phyloP scores from a whole-genome alignment of 1,140 invertebrate genomes.

The Zaprionus vittiger region DNA sequence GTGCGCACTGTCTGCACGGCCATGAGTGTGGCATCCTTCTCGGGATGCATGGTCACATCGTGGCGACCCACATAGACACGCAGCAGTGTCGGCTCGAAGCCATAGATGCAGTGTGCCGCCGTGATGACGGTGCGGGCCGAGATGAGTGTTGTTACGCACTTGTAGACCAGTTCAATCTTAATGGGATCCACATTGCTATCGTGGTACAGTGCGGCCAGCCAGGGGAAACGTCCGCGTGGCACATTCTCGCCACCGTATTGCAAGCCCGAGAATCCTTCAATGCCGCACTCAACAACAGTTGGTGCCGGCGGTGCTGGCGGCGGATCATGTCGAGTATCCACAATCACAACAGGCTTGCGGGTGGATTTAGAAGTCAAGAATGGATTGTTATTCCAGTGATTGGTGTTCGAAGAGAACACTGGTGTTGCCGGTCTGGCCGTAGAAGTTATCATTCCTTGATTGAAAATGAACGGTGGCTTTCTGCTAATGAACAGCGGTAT shows the following conservation, averaged over 20 bases:
- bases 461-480: not conserved
- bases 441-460: not conserved
- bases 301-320: not conserved
- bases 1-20: slow-evolving; percentile 45
- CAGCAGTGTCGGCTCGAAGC: slow-evolving; percentile 22
- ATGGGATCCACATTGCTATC: slow-evolving; percentile 42
- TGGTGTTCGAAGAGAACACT: not conserved
- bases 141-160: slow-evolving; percentile 62
- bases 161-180: slow-evolving; percentile 42
- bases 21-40: slow-evolving; percentile 43
- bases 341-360: not conserved
- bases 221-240: slow-evolving; percentile 88
- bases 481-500: not conserved
- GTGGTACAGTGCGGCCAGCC: slow-evolving; percentile 87
- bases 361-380: slow-evolving; percentile 17
- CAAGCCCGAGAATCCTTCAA: slow-evolving; percentile 50
- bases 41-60: slow-evolving; percentile 58
- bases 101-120: slow-evolving; percentile 72
- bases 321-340: not conserved
- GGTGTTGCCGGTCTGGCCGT: no score
- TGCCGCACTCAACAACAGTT: slow-evolving; percentile 47
- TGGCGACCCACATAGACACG: slow-evolving; percentile 69
- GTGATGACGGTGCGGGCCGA: slow-evolving; percentile 64
- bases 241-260: slow-evolving; percentile 86
- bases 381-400: slow-evolving; percentile 38